Evolutionary conservation across 2,888 invertebrate genomes (phyloP).

Genomic region (Anorthoa munda): DNA sequence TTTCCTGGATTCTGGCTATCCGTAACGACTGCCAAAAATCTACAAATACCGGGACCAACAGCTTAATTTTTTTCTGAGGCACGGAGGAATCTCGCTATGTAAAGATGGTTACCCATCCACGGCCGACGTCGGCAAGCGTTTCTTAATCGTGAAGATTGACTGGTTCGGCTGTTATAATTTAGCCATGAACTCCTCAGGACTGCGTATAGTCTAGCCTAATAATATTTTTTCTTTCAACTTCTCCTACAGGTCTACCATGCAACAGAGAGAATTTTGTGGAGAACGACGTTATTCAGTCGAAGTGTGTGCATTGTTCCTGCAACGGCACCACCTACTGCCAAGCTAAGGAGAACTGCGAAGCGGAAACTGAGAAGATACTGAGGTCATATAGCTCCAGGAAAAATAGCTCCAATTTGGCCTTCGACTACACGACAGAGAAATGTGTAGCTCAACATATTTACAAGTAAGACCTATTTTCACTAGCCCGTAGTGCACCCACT

Average conservation of each 20-base stretch:
- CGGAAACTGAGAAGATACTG: conserved; percentile 31
- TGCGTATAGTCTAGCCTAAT: too few species aligned
- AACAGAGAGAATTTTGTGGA: conserved; percentile 28
- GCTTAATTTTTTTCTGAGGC: too few species aligned
- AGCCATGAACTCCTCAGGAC: too few species aligned
- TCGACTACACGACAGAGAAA: conserved; percentile 65
- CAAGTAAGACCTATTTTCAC: conserved; percentile 68
- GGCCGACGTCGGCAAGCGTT: too few species aligned
- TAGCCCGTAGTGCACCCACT: neutral
- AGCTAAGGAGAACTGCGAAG: conserved; percentile 58
- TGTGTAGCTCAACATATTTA: conserved; percentile 76
- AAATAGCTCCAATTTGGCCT: conserved; percentile 47
- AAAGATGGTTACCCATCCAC: too few species aligned
- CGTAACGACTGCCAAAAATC: too few species aligned
- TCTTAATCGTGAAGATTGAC: too few species aligned
- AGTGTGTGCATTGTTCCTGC: conserved; percentile 72
- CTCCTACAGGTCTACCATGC: conserved; percentile 46
- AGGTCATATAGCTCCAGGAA: conserved; percentile 23
- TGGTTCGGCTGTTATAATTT: too few species aligned
- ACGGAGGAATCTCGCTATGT: too few species aligned
- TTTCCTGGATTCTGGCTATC: too few species aligned
- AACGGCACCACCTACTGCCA: conserved; percentile 61
- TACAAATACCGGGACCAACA: too few species aligned
- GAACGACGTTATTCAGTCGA: conserved; percentile 36
- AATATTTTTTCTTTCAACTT: neutral